These are phyloP conservation scores for Pimephales promelas DNA, from an alignment of 2,113 vertebrate species.

Conservation along the genomic window DNA sequence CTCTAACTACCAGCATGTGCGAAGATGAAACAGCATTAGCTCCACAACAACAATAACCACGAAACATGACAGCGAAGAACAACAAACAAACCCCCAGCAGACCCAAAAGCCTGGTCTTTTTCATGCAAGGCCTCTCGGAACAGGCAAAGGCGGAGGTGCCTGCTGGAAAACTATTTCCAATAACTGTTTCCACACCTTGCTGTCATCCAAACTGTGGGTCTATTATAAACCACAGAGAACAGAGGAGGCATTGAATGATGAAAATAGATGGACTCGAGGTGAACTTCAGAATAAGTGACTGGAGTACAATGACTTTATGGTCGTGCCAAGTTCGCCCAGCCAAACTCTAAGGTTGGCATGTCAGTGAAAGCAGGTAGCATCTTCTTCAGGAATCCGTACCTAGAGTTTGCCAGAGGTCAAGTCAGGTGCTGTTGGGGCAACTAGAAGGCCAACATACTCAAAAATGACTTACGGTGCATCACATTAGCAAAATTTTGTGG, in stretches of 20 bases:
- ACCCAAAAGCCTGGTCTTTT: neutral
- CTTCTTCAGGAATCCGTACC: constrained; percentile 52
- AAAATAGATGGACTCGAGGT: constrained; percentile 51
- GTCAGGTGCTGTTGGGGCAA: neutral
- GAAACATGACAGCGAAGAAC: constrained; percentile 5
- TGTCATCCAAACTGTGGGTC: constrained; percentile 36
- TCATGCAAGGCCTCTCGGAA: neutral
- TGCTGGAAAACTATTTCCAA: constrained; percentile 43
- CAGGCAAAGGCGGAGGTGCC: neutral
- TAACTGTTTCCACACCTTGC: constrained; percentile 45
- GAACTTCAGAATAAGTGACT: constrained; percentile 46
- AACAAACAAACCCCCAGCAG: constrained; percentile 37
- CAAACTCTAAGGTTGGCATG: constrained; percentile 41
- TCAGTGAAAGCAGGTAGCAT: constrained; percentile 43
- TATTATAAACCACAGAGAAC: constrained; percentile 45
- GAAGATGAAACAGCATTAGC: neutral
- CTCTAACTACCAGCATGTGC: constrained; percentile 33
- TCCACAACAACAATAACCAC: neutral
- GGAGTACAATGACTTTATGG: constrained; percentile 34
- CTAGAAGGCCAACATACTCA: neutral
- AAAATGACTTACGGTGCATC: neutral
- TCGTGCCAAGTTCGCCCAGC: neutral
- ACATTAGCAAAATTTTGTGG: neutral
- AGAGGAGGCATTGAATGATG: constrained; percentile 43
- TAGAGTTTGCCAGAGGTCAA: constrained; percentile 44